Conservation (phyloP, 2,797 vertebrate genomes). For the Oreortyx pictus region DNA sequence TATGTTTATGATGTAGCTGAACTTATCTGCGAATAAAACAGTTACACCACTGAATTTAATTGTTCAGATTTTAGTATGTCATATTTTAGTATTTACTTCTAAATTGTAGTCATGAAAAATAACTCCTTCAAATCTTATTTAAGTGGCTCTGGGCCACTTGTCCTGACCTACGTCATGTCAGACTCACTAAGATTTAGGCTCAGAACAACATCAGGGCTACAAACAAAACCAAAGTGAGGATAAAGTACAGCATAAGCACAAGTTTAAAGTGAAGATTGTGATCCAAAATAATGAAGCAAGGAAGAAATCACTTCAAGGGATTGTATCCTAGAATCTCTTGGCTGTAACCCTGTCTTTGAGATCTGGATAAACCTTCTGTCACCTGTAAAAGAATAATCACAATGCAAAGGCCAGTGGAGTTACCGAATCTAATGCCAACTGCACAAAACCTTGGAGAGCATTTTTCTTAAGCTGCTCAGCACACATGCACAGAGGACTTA, state of each 20-base stretch:
- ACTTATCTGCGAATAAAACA: constrained; percentile 8
- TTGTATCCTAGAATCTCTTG: background rate
- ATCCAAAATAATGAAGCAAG: background rate
- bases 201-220: background rate
- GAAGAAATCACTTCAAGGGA: background rate
- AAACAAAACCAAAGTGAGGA: background rate
- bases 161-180: background rate
- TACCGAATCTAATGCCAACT: background rate
- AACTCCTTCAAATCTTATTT: background rate
- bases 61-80: background rate
- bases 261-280: background rate
- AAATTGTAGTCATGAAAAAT: background rate
- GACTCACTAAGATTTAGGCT: background rate
- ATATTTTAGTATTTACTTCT: background rate
- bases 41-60: constrained; percentile 4
- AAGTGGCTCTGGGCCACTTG: background rate
- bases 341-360: background rate
- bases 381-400: background rate
- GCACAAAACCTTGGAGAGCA: background rate
- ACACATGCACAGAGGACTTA: background rate
- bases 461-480: background rate
- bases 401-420: background rate
- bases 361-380: background rate
- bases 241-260: background rate
- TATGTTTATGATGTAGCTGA: constrained; percentile 7